Evolutionary conservation across 2,113 vertebrate genomes (phyloP).

Genomic region (Todiramphus chloris): DNA sequence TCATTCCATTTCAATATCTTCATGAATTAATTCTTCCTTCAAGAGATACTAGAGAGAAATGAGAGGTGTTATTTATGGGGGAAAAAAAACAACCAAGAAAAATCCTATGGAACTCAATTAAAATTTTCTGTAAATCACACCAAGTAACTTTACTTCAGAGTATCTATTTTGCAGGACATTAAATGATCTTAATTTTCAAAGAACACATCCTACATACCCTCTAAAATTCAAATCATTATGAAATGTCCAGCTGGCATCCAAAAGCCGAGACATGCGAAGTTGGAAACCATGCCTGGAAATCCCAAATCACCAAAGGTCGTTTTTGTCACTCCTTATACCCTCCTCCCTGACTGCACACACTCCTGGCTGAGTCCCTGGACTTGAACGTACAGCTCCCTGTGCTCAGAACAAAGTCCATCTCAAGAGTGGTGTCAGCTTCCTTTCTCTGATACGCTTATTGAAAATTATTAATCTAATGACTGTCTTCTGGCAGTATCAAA

Average conservation of each 20-base stretch:
- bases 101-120: background rate
- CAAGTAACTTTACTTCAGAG: background rate
- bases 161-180: background rate
- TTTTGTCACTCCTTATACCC: background rate
- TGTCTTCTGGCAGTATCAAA: background rate
- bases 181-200: background rate
- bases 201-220: background rate
- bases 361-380: background rate
- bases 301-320: background rate
- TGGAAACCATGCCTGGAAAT: background rate
- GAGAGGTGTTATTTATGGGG: background rate
- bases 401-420: background rate
- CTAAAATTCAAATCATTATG: background rate
- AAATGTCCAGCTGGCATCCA: background rate
- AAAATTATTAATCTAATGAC: conserved; percentile 6
- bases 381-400: background rate
- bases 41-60: background rate
- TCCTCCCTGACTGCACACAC: accelerated
- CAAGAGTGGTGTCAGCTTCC: background rate
- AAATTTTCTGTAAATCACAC: background rate
- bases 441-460: background rate
- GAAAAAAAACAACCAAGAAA: background rate
- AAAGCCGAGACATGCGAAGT: background rate
- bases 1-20: background rate
- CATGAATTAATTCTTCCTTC: background rate